Base-by-base conservation (phyloP, 2,113 vertebrate genomes). In the Myxocyprinus asiaticus region DNA sequence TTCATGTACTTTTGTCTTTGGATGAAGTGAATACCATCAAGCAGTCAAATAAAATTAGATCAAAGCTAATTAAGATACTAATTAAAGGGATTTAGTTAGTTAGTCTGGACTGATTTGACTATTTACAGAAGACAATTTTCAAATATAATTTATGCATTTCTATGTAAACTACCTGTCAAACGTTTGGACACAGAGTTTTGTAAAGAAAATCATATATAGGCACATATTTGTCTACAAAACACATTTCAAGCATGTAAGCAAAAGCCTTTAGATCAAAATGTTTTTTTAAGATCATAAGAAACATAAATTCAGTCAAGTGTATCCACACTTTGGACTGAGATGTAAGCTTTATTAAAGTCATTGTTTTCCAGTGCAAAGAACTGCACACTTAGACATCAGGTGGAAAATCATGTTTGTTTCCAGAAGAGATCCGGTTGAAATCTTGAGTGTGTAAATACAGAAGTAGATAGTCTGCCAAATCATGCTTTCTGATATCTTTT, bases 11-110 rank as follows among this genome's bases (percentile, higher is more conserved):
- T 48, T 4, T 42, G 11, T 69, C 15, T 73, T 43, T 33, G 22
- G 22, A 58, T 53, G 1, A 10, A 55, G 74, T 44, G n/a, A 77
- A 74, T 45, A 33, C 65, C 74, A 14, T 56, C 17, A 69, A 72
- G 33, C 43, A 70, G 65, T 84, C 48, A 81, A 85, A 71, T 81
- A 74, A 22, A 10, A 72, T 58, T 17, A 84, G 84, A 85, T 83
- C 70, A 77, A 85, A 82, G 82, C 65, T 76, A 71, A 77, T 83
- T 77, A 74, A 44, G 55, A 78, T 11, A 72, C 70, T 69, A 82
- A 88, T 85, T 85, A 85, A 88, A 80, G 22, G 9, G 47, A 67
- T 47, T 67, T 10, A 14, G 56, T 7, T 42, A 56, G 14, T 9
- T 33, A 33, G 69, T 74, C 6, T 58, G 55, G 55, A 81, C 81